Conservation (phyloP, 2,888 invertebrate species). For the Cynaeus angustus region DNA sequence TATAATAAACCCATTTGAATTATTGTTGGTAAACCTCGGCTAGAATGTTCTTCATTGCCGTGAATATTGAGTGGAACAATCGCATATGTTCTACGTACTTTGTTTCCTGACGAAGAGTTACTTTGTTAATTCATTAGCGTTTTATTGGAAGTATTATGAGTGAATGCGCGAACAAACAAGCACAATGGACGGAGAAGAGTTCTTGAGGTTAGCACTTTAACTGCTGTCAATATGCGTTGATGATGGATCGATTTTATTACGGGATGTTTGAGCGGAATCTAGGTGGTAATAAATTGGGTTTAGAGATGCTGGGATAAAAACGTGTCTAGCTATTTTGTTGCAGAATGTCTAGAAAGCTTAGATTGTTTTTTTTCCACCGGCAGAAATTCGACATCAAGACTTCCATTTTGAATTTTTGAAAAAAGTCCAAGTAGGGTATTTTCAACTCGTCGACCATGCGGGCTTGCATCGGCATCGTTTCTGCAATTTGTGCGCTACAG, state of each 20-base stretch:
- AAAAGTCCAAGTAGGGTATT: too few relatives aligned
- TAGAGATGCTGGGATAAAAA: neutral
- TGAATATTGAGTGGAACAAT: slow-evolving; percentile 22
- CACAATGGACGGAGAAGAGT: neutral
- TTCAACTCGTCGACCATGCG: slow-evolving; percentile 5
- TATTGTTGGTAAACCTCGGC: slow-evolving; percentile 11
- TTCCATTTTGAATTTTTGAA: neutral
- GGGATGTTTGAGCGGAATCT: neutral
- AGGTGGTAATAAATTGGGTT: slow-evolving; percentile 2
- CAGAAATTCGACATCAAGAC: too few relatives aligned
- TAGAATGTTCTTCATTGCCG: slow-evolving; percentile 13
- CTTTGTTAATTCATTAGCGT: neutral
- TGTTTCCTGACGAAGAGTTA: neutral
- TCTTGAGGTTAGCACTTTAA: neutral
- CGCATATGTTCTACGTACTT: slow-evolving; percentile 13
- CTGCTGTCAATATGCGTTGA: slow-evolving; percentile 1
- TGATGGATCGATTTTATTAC: slow-evolving; percentile 2
- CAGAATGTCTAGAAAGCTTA: neutral
- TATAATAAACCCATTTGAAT: slow-evolving; percentile 37
- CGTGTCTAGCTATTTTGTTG: neutral
- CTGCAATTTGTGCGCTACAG: slow-evolving; percentile 5
- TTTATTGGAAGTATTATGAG: neutral
- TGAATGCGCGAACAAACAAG: neutral
- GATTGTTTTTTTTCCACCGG: too few relatives aligned
- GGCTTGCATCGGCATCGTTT: neutral